These are phyloP conservation scores for Clanis bilineata DNA, from an alignment of 2,888 invertebrate species.

Conservation along the genomic window DNA sequence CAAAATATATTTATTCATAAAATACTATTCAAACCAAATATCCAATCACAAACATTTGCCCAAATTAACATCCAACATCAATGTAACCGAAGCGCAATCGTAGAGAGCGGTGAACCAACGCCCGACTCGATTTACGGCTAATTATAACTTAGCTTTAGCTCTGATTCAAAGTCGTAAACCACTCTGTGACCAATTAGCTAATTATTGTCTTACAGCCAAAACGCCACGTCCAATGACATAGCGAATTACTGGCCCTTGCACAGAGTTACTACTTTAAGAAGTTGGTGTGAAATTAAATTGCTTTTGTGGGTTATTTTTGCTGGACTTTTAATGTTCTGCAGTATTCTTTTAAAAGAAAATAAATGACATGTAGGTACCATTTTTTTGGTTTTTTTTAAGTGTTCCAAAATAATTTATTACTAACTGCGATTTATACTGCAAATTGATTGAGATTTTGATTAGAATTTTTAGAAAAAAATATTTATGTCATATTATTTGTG, in stretches of 20 bases:
- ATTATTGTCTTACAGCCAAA: slow-evolving; percentile 46
- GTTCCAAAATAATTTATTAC: no score
- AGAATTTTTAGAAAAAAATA: no score
- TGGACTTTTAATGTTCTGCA: neutral
- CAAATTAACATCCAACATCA: neutral
- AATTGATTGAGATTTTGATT: no score
- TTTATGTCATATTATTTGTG: no score
- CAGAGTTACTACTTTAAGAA: neutral
- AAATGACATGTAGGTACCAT: no score
- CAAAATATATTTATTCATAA: no score
- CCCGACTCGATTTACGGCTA: slow-evolving; percentile 69
- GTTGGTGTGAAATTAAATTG: slow-evolving; percentile 1
- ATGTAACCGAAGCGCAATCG: neutral
- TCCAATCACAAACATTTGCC: neutral
- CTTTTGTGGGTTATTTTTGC: slow-evolving; percentile 1
- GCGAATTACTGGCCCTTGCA: neutral
- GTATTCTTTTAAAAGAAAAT: neutral
- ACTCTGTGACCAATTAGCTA: slow-evolving; percentile 73
- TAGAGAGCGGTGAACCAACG: slow-evolving; percentile 36
- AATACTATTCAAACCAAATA: no score
- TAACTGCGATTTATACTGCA: no score
- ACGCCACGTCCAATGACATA: slow-evolving; percentile 23
- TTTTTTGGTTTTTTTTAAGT: no score
- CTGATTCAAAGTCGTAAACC: slow-evolving; percentile 60
- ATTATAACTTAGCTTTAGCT: slow-evolving; percentile 73